Percentiles rank a stretch among this genome's conserved stretches.
Evolutionary conservation across 2,888 invertebrate genomes (phyloP).

Genomic region (Brassicogethes aeneus): DNA sequence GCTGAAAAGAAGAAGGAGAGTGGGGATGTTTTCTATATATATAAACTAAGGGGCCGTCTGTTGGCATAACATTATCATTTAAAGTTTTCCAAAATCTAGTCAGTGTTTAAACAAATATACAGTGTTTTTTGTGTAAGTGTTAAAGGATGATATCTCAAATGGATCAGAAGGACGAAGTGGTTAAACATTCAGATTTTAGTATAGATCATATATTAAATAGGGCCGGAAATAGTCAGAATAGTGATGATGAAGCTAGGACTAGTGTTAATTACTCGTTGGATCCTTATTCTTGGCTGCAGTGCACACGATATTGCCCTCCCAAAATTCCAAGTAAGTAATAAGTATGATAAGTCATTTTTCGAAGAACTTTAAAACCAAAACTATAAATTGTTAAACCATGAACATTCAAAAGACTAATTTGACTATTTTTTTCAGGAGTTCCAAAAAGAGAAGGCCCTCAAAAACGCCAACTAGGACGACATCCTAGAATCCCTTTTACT

Average conservation of each 20-base stretch:
- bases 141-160: constrained; percentile 15
- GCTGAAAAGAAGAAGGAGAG: constrained; percentile 9
- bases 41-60: constrained; percentile 17
- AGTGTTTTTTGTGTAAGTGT: not conserved
- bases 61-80: too few relatives aligned
- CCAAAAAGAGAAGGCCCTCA: constrained; percentile 39
- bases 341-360: too few relatives aligned
- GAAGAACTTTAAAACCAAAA: too few relatives aligned
- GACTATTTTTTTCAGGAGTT: constrained; percentile 24
- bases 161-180: constrained; percentile 8
- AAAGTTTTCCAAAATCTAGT: constrained; percentile 6
- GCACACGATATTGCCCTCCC: constrained; percentile 65
- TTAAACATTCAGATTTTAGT: constrained; percentile 44
- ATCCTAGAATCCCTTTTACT: constrained; percentile 67
- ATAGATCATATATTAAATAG: constrained; percentile 52
- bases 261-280: constrained; percentile 11
- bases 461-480: constrained; percentile 51
- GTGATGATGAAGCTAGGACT: constrained; percentile 8
- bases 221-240: constrained; percentile 34
- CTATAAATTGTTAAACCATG: too few relatives aligned
- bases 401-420: too few relatives aligned
- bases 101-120: constrained; percentile 5
- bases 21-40: too few relatives aligned
- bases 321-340: constrained; percentile 54
- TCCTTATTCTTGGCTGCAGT: constrained; percentile 52